Evolutionary conservation across 2,797 vertebrate genomes (phyloP), one percentile per base, ranked within the genome.

Genomic region (Octomys mimax): DNA sequence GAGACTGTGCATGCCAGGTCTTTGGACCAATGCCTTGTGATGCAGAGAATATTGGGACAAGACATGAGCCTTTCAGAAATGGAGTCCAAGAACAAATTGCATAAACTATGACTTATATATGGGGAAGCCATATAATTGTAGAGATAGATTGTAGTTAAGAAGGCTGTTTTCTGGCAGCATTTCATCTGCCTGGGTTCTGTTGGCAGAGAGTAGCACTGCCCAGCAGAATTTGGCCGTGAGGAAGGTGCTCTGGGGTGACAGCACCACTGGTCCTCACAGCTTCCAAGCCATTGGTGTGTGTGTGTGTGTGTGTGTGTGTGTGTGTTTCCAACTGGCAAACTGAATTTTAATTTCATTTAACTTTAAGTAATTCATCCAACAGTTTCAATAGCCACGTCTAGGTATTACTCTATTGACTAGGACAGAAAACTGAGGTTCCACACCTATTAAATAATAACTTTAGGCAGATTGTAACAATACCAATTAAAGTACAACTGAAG

Each of bases 261-360:
- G 9, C 28, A 77, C n/a, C 14, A 8, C 42, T 62, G 1, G 71
- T 59, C 64, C 31, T 42, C 42, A 11, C 68, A 21, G 59, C 28
- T 19, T 1, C 52, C 31, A 36, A 54, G 24, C 18, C 31, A 1
- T 84, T 81, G 61, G 24, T 33, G 19, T 68, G 49, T 87, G 42
- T 42, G 42, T 42, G 42, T 42, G 42, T 42, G 42, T 39, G 42
- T 42, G 42, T 42, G 42, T 42, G 42, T 42, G 42, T 42, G 42
- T 7, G 78, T 70, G 39, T 24, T 89, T 79, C 24, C 39, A 61
- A 14, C 5, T 39, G 21, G 83, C 18, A n/a, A 88, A 81, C 14
- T 82, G 18, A 49, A 42, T 85, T 87, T 91, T 54, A 46, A 73
- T 81, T 95, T 57, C 79, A 61, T 61, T 61, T 68, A 79, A 42